Conservation (phyloP, 2,797 vertebrate genomes). For the Syngnathus acus region DNA sequence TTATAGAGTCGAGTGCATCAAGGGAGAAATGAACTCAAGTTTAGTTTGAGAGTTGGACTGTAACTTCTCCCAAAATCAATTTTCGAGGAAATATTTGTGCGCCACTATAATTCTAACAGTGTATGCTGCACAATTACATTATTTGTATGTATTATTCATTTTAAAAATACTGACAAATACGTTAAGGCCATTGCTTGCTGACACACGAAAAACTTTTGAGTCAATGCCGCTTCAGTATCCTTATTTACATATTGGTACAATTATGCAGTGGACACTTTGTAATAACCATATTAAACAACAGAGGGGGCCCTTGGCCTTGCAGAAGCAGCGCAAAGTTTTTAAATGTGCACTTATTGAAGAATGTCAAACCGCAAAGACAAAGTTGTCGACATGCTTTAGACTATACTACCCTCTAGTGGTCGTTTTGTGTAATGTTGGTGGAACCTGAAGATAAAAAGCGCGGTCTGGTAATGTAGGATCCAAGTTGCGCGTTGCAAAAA, state of each 20-base stretch:
- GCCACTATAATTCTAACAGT: neutral
- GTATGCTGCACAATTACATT: neutral
- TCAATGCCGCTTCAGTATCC: neutral
- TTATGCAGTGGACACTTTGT: neutral
- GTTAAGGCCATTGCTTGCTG: neutral
- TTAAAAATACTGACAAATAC: neutral
- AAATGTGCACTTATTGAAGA: neutral
- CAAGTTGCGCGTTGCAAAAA: too few species aligned
- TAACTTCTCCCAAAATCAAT: neutral
- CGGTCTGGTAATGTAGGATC: too few species aligned
- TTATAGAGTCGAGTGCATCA: neutral
- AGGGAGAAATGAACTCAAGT: neutral
- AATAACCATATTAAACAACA: neutral
- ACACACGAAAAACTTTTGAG: too few species aligned
- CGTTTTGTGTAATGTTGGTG: conserved; percentile 45
- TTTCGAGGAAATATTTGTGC: neutral
- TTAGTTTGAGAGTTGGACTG: neutral
- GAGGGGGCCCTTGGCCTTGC: neutral
- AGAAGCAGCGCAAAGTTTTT: neutral
- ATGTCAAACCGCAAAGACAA: too few species aligned
- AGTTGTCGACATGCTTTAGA: conserved; percentile 30
- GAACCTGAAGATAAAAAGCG: conserved; percentile 30
- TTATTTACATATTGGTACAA: neutral
- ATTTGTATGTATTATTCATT: neutral
- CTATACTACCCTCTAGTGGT: conserved; percentile 58